Conservation (phyloP, 2,797 vertebrate genomes). For the Chanos chanos region DNA sequence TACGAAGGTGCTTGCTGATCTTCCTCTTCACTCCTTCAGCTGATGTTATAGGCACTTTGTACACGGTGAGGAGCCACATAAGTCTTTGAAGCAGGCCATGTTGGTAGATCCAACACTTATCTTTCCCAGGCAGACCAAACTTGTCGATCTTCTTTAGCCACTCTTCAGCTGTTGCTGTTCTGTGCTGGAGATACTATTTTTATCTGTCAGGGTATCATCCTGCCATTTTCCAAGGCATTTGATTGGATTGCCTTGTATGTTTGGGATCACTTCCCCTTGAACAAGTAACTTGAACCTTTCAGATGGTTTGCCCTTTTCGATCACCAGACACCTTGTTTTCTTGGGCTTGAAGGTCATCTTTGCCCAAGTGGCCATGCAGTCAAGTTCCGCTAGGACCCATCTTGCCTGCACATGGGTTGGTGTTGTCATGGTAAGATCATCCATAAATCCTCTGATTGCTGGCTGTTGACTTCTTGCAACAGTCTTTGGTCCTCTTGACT, state of each 20-base stretch:
- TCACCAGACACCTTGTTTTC: constrained; percentile 14
- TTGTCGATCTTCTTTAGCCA: constrained; percentile 18
- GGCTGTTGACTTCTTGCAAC: too few species aligned
- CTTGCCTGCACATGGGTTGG: too few species aligned
- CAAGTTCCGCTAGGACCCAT: too few species aligned
- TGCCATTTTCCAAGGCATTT: constrained; percentile 23
- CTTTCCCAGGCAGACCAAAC: constrained; percentile 12
- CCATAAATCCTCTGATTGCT: too few species aligned
- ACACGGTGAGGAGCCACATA: too few species aligned
- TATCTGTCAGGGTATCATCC: constrained; percentile 5
- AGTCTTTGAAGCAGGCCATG: not conserved
- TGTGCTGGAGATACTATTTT: constrained; percentile 15
- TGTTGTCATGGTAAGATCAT: too few species aligned
- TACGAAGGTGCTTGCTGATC: too few species aligned
- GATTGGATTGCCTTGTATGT: constrained; percentile 5
- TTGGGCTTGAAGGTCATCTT: constrained; percentile 18
- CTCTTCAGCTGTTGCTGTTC: constrained; percentile 18
- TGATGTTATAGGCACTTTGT: too few species aligned
- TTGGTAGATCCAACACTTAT: constrained; percentile 4
- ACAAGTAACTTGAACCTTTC: not conserved
- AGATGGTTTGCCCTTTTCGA: not conserved
- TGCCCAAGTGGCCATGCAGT: constrained; percentile 9
- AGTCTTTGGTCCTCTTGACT: too few species aligned
- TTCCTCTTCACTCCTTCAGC: too few species aligned
- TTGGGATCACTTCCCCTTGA: not conserved